A percentile compares a stretch with the other conserved stretches of the same genome.
Evolutionary conservation across 2,888 invertebrate species (phyloP).

Genomic region (Brassicogethes aeneus): DNA sequence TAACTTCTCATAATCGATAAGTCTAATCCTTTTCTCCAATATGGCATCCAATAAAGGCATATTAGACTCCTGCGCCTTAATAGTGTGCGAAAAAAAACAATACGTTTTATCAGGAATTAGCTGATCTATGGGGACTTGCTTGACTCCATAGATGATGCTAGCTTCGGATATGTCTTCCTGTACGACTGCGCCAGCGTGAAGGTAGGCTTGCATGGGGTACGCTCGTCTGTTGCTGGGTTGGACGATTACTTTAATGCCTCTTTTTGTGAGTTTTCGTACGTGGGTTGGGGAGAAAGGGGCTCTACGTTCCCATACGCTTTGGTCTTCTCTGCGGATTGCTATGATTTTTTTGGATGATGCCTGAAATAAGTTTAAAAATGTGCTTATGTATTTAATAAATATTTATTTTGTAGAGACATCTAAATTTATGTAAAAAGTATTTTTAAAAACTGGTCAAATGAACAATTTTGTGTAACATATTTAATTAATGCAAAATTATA

Average conservation of each 20-base stretch:
- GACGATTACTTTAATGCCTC: constrained; percentile 90
- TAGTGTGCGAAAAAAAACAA: constrained; percentile 98
- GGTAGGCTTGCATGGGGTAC: constrained; percentile 94
- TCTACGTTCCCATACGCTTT: constrained; percentile 91
- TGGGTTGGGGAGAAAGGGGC: constrained; percentile 92
- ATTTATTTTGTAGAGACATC: neutral
- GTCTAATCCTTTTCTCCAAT: constrained; percentile 89
- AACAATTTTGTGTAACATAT: constrained; percentile 2
- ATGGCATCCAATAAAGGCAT: constrained; percentile 96
- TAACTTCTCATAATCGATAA: constrained; percentile 96
- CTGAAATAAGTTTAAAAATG: too few relatives aligned
- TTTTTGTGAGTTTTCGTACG: constrained; percentile 77
- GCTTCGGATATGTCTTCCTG: constrained; percentile 97
- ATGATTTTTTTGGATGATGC: constrained; percentile 54
- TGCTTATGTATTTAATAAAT: too few relatives aligned
- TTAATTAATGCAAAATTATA: neutral
- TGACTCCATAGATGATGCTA: constrained; percentile 94
- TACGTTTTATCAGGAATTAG: constrained; percentile 95
- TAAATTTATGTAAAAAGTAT: neutral
- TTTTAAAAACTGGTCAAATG: neutral
- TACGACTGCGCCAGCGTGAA: constrained; percentile 84
- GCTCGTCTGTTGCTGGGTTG: constrained; percentile 97
- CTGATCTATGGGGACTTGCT: constrained; percentile 77
- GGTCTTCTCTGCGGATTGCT: constrained; percentile 85
- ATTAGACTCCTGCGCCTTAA: constrained; percentile 97